Conservation (phyloP, 2,113 vertebrate species). For the Nesoenas mayeri region DNA sequence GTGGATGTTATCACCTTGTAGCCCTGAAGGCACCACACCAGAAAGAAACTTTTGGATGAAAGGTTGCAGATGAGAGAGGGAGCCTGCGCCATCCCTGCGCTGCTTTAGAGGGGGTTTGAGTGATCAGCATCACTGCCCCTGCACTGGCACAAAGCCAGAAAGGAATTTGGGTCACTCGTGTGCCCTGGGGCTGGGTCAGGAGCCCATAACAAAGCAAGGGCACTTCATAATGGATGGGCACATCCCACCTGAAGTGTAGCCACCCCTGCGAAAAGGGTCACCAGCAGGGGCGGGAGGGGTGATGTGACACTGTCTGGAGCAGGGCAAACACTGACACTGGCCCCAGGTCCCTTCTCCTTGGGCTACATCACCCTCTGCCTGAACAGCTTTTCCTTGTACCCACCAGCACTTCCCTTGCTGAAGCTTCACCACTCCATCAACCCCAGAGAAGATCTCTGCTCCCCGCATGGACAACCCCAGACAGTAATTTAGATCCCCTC, state of each 20-base stretch:
- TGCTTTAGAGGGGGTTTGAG: too few species aligned
- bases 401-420: background rate
- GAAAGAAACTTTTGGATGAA: background rate
- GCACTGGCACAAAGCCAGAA: too few species aligned
- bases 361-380: background rate
- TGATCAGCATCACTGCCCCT: rapidly evolving
- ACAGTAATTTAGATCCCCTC: background rate
- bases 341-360: background rate
- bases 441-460: background rate
- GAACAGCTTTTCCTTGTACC: background rate
- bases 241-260: background rate
- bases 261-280: background rate
- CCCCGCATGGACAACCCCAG: rapidly evolving
- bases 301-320: rapidly evolving
- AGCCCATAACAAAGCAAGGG: rapidly evolving
- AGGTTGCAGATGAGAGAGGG: background rate
- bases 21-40: background rate
- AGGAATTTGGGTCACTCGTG: background rate
- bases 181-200: background rate
- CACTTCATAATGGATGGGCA: background rate
- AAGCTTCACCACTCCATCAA: background rate
- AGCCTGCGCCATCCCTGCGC: background rate
- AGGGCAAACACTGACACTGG: background rate
- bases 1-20: background rate
- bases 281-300: too few species aligned